Evolutionary conservation across 2,797 vertebrate genomes (phyloP).

Genomic region (Tangara arthus): DNA sequence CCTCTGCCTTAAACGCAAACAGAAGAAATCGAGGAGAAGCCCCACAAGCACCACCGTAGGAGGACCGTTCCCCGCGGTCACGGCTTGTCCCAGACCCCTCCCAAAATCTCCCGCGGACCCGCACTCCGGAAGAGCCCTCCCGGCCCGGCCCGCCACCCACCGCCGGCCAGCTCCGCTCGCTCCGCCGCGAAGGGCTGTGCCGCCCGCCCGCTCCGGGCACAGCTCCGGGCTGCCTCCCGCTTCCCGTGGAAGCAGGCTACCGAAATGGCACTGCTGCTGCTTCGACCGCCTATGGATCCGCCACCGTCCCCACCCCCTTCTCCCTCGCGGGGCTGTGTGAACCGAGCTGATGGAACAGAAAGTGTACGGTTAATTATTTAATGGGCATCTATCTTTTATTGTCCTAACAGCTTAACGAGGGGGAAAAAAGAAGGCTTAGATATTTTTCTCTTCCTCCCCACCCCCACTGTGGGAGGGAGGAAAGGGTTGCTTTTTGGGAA

Average conservation of each 20-base stretch:
- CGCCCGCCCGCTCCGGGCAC: neutral
- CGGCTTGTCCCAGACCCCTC: neutral
- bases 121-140: neutral
- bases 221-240: neutral
- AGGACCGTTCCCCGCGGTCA: neutral
- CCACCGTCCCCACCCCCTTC: slow-evolving; percentile 41
- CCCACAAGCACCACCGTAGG: neutral
- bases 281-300: neutral
- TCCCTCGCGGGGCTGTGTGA: slow-evolving; percentile 24
- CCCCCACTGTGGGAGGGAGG: neutral
- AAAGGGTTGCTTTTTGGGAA: neutral
- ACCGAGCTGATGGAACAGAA: slow-evolving; percentile 26
- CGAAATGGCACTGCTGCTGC: slow-evolving; percentile 28
- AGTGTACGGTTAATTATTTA: slow-evolving; percentile 14
- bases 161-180: neutral
- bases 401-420: neutral
- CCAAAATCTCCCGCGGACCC: neutral
- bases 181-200: neutral
- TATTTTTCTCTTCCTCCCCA: neutral
- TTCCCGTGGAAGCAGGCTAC: neutral
- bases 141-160: neutral
- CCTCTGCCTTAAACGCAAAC: neutral
- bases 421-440: neutral
- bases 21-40: neutral
- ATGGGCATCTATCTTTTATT: slow-evolving; percentile 3